Evolutionary conservation across 92 coral and sea anemone genomes (phyloP).

Genomic region (Zoanthus sociatus): DNA sequence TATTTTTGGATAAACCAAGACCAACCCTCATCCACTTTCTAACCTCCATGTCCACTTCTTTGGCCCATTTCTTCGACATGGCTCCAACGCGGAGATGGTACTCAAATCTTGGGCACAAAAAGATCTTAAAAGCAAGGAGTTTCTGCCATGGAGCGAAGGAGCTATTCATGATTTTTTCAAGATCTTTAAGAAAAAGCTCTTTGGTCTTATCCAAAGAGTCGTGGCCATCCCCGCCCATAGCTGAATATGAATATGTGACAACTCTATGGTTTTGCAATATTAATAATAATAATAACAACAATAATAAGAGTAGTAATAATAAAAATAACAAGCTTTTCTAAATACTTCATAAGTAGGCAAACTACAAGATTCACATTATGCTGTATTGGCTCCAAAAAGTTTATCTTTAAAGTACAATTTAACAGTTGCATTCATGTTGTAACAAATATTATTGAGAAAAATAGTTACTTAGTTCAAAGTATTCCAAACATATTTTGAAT

Average conservation of each 20-base stretch:
- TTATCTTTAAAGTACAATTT: conserved; percentile 1
- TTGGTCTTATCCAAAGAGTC: too few relatives aligned
- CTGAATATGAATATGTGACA: neutral
- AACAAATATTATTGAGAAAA: conserved; percentile 1
- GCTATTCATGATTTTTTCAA: too few relatives aligned
- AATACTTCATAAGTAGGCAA: conserved; percentile 6
- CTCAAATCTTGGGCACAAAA: too few relatives aligned
- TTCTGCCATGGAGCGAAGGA: too few relatives aligned
- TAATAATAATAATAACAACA: neutral
- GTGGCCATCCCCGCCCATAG: too few relatives aligned
- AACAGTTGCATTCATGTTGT: conserved; percentile 8
- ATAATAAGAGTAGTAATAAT: neutral
- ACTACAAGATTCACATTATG: neutral
- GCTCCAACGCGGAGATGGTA: too few relatives aligned
- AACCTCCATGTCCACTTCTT: too few relatives aligned
- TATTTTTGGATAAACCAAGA: too few relatives aligned
- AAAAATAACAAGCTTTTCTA: neutral
- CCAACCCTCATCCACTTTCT: too few relatives aligned
- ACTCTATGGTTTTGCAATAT: conserved; percentile 6
- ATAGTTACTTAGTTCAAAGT: conserved; percentile 6
- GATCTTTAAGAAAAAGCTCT: too few relatives aligned
- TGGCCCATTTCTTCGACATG: too few relatives aligned
- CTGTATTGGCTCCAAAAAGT: conserved; percentile 4
- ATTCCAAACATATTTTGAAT: conserved; percentile 8
- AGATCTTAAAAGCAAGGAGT: too few relatives aligned